phyloP scores from a whole-genome alignment of 23 tunicate genomes.

The Ciona savignyi region DNA sequence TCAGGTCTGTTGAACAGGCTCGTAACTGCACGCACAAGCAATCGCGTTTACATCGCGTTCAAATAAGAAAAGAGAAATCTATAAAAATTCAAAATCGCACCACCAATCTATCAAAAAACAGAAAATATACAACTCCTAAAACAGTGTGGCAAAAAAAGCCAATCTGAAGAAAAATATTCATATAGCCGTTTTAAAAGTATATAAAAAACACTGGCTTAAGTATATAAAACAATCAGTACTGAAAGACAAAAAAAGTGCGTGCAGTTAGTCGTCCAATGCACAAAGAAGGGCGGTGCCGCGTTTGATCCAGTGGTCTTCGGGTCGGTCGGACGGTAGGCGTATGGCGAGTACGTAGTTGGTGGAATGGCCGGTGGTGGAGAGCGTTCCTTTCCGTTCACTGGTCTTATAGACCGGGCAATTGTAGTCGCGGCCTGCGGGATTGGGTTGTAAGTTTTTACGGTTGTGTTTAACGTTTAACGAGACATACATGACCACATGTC shows the following conservation, averaged over 20 bases:
- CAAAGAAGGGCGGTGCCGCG: slow-evolving; percentile 96
- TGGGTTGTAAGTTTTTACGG: too few species aligned
- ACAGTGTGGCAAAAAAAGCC: neutral
- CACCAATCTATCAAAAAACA: neutral
- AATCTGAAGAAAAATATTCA: too few species aligned
- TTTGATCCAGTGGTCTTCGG: slow-evolving; percentile 78
- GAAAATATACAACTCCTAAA: neutral
- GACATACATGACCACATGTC: too few species aligned
- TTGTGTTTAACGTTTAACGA: too few species aligned
- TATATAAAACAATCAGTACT: neutral
- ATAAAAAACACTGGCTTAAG: neutral
- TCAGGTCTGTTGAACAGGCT: neutral
- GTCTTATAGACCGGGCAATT: slow-evolving; percentile 97
- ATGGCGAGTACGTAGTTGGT: slow-evolving; percentile 92
- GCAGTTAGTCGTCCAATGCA: slow-evolving; percentile 78
- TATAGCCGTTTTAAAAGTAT: neutral
- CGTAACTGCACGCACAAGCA: neutral
- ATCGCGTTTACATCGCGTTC: neutral
- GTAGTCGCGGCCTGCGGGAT: slow-evolving; percentile 63
- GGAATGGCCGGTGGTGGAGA: slow-evolving; percentile 96
- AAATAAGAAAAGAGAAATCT: too few species aligned
- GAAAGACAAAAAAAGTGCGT: neutral
- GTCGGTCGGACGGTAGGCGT: slow-evolving; percentile 64
- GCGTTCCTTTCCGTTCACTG: slow-evolving; percentile 88
- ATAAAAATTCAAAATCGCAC: too few species aligned